Conservation (phyloP, 2,797 vertebrate genomes). For the Ispidina lecontei region DNA sequence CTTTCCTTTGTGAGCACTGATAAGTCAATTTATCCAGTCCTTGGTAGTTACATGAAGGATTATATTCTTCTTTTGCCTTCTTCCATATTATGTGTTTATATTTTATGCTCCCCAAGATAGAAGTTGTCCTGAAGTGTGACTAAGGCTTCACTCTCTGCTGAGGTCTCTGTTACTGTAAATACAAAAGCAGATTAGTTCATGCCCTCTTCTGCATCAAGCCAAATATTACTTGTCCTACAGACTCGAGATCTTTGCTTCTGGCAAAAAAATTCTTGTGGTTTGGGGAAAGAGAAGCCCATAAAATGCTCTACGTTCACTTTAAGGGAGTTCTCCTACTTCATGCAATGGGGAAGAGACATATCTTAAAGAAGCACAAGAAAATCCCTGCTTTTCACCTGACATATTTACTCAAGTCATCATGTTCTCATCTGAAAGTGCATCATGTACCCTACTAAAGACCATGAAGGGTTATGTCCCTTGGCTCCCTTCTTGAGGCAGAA, state of each 20-base stretch:
- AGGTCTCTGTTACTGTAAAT: background rate
- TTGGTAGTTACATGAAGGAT: background rate
- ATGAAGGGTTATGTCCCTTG: background rate
- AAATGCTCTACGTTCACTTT: background rate
- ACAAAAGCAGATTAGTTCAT: background rate
- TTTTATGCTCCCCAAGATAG: background rate
- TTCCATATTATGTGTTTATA: background rate
- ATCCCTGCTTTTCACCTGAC: background rate
- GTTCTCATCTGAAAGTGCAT: background rate
- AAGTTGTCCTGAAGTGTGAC: background rate
- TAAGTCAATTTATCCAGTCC: background rate
- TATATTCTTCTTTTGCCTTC: background rate
- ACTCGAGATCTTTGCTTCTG: background rate
- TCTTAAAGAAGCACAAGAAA: background rate
- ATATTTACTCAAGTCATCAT: background rate
- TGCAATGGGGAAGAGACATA: background rate
- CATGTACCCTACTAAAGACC: background rate
- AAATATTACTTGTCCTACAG: background rate
- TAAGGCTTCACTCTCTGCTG: background rate
- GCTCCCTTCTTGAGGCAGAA: conserved; percentile 56
- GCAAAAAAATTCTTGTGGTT: accelerated
- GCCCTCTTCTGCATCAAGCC: background rate
- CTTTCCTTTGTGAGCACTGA: background rate
- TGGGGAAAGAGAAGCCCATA: background rate
- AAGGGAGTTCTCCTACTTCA: background rate